These are phyloP conservation scores for Polyergus mexicanus DNA, from an alignment of 1,140 invertebrate genomes.

Conservation along the genomic window DNA sequence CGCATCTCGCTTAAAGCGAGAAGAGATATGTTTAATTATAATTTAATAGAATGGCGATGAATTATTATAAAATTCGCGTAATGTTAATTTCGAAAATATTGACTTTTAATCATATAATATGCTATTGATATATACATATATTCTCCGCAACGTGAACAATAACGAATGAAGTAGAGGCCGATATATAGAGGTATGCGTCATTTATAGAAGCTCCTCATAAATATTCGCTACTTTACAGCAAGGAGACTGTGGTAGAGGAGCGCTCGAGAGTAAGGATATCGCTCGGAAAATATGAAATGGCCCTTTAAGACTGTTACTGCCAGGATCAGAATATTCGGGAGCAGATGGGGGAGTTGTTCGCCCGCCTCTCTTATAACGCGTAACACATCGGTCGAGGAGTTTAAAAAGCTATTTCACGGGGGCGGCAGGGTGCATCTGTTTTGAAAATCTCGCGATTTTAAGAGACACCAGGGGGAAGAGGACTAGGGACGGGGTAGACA, in stretches of 20 bases:
- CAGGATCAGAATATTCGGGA: slow-evolving; percentile 73
- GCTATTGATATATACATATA: not conserved
- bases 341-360: slow-evolving; percentile 69
- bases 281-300: slow-evolving; percentile 79
- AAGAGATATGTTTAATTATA: no score
- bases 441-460: slow-evolving; percentile 79
- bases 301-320: slow-evolving; percentile 80
- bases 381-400: slow-evolving; percentile 76
- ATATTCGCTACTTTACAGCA: slow-evolving; percentile 71
- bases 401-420: slow-evolving; percentile 82
- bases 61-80: not conserved
- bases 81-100: not conserved
- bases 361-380: slow-evolving; percentile 59
- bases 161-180: slow-evolving; percentile 19
- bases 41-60: no score
- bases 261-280: slow-evolving; percentile 70
- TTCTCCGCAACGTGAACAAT: not conserved
- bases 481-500: slow-evolving; percentile 2
- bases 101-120: not conserved
- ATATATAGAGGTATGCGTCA: slow-evolving; percentile 38
- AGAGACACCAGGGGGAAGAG: slow-evolving; percentile 63
- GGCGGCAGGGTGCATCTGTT: slow-evolving; percentile 82
- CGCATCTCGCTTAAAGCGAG: no score
- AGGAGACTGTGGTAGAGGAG: slow-evolving; percentile 20
- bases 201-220: slow-evolving; percentile 72